Conservation (phyloP, 2,888 invertebrate genomes). For the Mimumesa dahlbomi region DNA sequence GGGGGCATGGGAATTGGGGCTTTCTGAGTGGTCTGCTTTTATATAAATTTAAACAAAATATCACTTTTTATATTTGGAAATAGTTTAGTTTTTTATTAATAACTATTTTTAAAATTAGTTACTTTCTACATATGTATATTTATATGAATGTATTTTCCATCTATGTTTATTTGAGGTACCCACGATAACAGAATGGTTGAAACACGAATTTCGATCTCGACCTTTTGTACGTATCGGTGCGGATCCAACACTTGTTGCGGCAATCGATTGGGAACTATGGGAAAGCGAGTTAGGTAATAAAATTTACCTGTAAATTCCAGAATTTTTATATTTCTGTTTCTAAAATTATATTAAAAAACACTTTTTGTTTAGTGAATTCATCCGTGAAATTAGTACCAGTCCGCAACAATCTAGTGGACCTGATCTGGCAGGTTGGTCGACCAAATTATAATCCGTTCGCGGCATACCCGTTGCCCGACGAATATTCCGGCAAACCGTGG, state of each 20-base stretch:
- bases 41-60: conserved; percentile 32
- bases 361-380: conserved; percentile 76
- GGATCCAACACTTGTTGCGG: conserved; percentile 88
- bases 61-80: not conserved
- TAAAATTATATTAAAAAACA: no score
- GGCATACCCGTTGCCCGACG: conserved; percentile 83
- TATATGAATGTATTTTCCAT: not conserved
- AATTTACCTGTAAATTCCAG: not conserved
- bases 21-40: conserved; percentile 72
- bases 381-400: conserved; percentile 83
- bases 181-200: conserved; percentile 86
- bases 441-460: conserved; percentile 83
- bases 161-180: no score
- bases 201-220: conserved; percentile 75
- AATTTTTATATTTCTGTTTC: no score
- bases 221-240: conserved; percentile 85
- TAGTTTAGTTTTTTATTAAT: not conserved
- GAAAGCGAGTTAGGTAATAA: conserved; percentile 81
- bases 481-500: conserved; percentile 86
- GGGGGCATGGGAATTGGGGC: conserved; percentile 67
- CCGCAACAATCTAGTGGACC: conserved; percentile 88
- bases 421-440: conserved; percentile 87
- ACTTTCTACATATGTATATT: no score
- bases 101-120: not conserved
- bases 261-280: conserved; percentile 85